phyloP scores from a whole-genome alignment of 2,888 invertebrate species.

The Agriopis marginaria region DNA sequence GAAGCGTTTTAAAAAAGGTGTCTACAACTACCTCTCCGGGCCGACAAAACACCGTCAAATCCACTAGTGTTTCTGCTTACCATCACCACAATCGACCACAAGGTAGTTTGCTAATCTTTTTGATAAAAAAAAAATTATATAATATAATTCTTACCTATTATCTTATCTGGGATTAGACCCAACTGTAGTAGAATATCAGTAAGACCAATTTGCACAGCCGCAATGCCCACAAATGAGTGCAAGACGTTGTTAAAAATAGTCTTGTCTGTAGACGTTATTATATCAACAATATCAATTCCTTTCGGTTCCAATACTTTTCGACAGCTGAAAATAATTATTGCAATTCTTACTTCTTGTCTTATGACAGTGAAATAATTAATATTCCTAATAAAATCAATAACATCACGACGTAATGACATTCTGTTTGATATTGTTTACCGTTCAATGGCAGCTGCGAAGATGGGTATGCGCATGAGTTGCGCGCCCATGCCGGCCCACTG shows the following conservation, averaged over 20 bases:
- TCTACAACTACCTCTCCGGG: too few relatives aligned
- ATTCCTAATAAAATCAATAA: too few relatives aligned
- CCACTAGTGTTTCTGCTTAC: too few relatives aligned
- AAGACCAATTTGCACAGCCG: slow-evolving; percentile 12
- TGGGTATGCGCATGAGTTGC: slow-evolving; percentile 87
- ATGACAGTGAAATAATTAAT: not conserved
- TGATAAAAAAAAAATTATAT: too few relatives aligned
- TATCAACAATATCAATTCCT: slow-evolving; percentile 37
- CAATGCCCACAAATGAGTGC: slow-evolving; percentile 11
- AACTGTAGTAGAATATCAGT: slow-evolving; percentile 49
- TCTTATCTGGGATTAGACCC: slow-evolving; percentile 35
- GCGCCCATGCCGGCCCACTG: slow-evolving; percentile 90
- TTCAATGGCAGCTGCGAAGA: slow-evolving; percentile 85
- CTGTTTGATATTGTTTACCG: slow-evolving; percentile 51
- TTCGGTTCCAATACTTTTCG: slow-evolving; percentile 27
- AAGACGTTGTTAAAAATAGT: slow-evolving; percentile 8
- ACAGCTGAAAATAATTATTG: slow-evolving; percentile 28
- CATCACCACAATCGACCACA: too few relatives aligned
- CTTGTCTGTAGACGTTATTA: slow-evolving; percentile 47
- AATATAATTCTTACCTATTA: slow-evolving; percentile 68
- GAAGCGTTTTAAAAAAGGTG: too few relatives aligned
- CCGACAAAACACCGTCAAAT: too few relatives aligned
- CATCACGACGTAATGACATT: too few relatives aligned
- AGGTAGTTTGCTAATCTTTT: too few relatives aligned
- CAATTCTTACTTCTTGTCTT: not conserved